These are phyloP conservation scores for Antidorcas marsupialis DNA, from an alignment of 2,113 vertebrate genomes.

Conservation along the genomic window DNA sequence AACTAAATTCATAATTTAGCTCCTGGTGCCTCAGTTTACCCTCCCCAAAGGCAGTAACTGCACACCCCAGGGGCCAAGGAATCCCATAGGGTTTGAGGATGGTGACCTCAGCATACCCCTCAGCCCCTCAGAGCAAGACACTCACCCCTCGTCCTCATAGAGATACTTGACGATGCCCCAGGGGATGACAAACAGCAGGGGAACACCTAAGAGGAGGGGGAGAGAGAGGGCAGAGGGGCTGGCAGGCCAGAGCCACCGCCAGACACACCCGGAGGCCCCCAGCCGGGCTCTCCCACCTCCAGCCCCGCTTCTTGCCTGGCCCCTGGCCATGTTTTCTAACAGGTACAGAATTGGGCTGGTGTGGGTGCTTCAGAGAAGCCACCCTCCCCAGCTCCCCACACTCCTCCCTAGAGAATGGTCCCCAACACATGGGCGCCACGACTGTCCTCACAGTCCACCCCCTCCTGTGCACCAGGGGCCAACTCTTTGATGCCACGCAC, in stretches of 20 bases:
- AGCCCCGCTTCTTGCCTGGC: background rate
- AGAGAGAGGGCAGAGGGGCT: conserved; percentile 51
- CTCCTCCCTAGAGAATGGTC: background rate
- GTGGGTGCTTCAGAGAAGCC: background rate
- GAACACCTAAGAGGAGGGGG: conserved; percentile 81
- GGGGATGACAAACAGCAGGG: conserved; percentile 89
- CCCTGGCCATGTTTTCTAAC: background rate
- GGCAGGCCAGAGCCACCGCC: background rate
- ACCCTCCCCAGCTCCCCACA: accelerated
- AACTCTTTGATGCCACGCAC: background rate
- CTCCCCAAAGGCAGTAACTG: background rate
- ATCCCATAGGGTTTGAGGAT: conserved; percentile 6
- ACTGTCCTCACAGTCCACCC: background rate
- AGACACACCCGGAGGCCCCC: background rate
- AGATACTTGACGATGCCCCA: conserved; percentile 90
- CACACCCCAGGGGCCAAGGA: background rate
- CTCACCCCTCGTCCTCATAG: conserved; percentile 90
- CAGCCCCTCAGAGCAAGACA: conserved; percentile 27
- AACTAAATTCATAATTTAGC: background rate
- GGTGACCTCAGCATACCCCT: background rate
- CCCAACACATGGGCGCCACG: background rate
- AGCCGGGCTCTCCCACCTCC: background rate
- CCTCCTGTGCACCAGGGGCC: background rate
- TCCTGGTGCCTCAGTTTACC: background rate
- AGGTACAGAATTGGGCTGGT: background rate